Percentiles rank a stretch among this genome's conserved stretches.
These are phyloP conservation scores for Bombus confusus DNA, from an alignment of 1,140 invertebrate species.

Conservation along the genomic window DNA sequence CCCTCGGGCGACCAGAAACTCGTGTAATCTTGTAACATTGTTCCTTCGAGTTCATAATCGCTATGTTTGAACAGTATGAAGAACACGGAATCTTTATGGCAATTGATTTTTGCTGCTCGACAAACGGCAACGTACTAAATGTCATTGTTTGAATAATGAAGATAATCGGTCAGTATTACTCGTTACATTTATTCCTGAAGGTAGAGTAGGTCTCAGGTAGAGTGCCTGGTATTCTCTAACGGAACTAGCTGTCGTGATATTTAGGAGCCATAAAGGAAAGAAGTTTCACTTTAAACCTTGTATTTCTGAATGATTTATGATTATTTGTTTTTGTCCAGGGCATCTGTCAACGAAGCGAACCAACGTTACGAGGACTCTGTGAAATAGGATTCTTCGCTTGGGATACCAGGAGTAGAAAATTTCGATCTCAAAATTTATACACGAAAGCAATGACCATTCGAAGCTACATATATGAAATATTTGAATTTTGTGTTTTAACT, in stretches of 20 bases:
- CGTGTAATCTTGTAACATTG: no score
- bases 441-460: no score
- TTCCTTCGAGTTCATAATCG: not conserved
- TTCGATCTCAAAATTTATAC: not conserved
- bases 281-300: not conserved
- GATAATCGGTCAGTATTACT: not conserved
- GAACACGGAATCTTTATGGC: not conserved
- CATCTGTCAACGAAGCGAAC: not conserved
- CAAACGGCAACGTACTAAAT: not conserved
- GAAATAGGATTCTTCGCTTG: accelerated
- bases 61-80: not conserved
- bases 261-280: accelerated
- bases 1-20: not conserved
- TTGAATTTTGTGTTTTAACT: not conserved
- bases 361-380: no score
- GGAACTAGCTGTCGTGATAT: not conserved
- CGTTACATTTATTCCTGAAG: not conserved
- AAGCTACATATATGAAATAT: not conserved
- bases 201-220: no score
- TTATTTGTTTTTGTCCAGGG: no score
- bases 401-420: no score
- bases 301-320: not conserved
- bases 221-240: not conserved
- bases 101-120: not conserved
- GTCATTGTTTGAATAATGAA: not conserved